Percentiles rank a stretch among this genome's conserved stretches.
phyloP scores from a whole-genome alignment of 2,797 vertebrate genomes.

The Tadarida brasiliensis region DNA sequence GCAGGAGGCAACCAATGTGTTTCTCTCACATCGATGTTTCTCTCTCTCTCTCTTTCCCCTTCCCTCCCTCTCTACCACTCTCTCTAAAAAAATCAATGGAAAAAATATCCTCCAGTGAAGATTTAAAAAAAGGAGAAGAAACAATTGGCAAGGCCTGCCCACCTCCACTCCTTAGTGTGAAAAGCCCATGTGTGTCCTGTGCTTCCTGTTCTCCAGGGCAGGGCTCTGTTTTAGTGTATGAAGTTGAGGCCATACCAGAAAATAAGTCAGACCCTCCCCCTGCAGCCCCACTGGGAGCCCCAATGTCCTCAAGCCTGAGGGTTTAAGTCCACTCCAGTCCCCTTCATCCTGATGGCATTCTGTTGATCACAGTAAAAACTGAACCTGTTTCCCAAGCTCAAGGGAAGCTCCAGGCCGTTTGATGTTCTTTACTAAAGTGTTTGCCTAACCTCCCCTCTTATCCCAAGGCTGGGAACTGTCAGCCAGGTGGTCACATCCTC shows the following conservation, averaged over 20 bases:
- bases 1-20: neutral
- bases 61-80: neutral
- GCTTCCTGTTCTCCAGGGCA: neutral
- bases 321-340: neutral
- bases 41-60: no score
- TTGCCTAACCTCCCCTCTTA: neutral
- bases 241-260: neutral
- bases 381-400: neutral
- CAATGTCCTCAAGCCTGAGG: neutral
- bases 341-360: accelerated
- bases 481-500: neutral
- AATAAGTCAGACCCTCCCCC: neutral
- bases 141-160: neutral
- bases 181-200: neutral
- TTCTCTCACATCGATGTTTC: neutral
- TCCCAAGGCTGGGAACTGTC: neutral
- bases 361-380: neutral
- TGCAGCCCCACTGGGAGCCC: neutral
- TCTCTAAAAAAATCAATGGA: neutral
- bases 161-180: neutral
- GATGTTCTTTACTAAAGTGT: neutral
- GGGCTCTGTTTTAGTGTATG: neutral
- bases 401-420: neutral
- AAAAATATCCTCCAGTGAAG: neutral
- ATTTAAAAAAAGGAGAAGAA: neutral